Evolutionary conservation across 2,797 vertebrate species (phyloP).

Genomic region (Coccyzus lansbergi): DNA sequence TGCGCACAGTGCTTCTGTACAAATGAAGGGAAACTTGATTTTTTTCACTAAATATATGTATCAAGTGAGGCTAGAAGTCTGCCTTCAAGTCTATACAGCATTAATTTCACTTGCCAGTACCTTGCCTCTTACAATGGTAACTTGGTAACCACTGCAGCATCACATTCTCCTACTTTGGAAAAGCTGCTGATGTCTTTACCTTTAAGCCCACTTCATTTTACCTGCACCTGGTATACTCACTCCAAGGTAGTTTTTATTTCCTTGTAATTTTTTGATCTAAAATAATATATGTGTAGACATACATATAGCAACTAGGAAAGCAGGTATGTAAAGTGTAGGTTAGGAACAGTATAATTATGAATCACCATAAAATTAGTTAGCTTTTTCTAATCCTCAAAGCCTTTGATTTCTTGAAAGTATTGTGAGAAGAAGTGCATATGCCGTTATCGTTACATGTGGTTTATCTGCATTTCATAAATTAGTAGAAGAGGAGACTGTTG

Average conservation of each 20-base stretch:
- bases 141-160: background rate
- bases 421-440: background rate
- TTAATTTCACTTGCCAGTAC: background rate
- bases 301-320: background rate
- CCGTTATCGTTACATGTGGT: background rate
- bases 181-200: background rate
- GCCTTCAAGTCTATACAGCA: background rate
- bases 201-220: background rate
- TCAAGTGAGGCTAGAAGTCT: background rate
- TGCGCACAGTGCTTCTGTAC: background rate
- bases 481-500: background rate
- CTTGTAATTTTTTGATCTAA: background rate
- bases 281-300: background rate
- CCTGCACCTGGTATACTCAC: background rate
- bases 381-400: slow-evolving; percentile 18
- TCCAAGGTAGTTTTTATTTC: background rate
- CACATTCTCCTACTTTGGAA: background rate
- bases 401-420: slow-evolving; percentile 38
- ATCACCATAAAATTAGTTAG: background rate
- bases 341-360: slow-evolving; percentile 41
- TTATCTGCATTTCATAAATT: slow-evolving; percentile 23
- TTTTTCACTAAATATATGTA: background rate
- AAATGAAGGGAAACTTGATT: background rate
- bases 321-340: background rate
- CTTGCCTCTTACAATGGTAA: background rate